These are phyloP conservation scores for Drosophila merina DNA, from an alignment of 2,888 invertebrate species.

Conservation along the genomic window DNA sequence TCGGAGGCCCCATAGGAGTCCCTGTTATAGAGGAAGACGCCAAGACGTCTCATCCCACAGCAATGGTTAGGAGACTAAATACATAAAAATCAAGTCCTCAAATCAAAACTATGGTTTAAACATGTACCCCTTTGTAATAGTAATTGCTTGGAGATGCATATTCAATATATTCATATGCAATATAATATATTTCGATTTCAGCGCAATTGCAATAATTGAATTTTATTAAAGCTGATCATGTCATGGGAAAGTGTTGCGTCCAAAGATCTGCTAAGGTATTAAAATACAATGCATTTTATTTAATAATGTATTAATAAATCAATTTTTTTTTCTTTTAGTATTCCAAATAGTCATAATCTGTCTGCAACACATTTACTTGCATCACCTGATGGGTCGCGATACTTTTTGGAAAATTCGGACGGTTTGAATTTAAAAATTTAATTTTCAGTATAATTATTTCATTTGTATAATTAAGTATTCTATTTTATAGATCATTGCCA, in stretches of 20 bases:
- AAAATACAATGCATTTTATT: not conserved
- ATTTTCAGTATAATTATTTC: not conserved
- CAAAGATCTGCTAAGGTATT: slow-evolving; percentile 91
- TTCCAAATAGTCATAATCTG: slow-evolving; percentile 91
- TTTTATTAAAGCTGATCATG: slow-evolving; percentile 85
- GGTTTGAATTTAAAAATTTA: slow-evolving; percentile 83
- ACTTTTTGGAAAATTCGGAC: slow-evolving; percentile 89
- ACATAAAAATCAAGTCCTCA: too few species aligned
- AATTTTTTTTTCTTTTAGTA: slow-evolving; percentile 84
- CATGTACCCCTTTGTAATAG: too few species aligned
- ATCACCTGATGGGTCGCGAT: slow-evolving; percentile 92
- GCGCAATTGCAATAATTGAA: not conserved
- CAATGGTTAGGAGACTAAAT: too few species aligned
- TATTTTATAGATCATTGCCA: slow-evolving; percentile 75
- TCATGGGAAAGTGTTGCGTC: slow-evolving; percentile 94
- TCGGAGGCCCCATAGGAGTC: too few species aligned
- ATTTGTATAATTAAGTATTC: not conserved
- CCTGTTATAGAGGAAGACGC: too few species aligned
- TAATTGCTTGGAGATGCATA: too few species aligned
- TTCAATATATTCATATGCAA: too few species aligned
- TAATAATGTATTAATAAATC: not conserved
- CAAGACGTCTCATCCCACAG: too few species aligned
- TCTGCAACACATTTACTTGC: slow-evolving; percentile 92
- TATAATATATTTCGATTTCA: not conserved
- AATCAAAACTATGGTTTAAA: too few species aligned